Conservation (phyloP, 2,113 vertebrate genomes). For the Progne subis region DNA sequence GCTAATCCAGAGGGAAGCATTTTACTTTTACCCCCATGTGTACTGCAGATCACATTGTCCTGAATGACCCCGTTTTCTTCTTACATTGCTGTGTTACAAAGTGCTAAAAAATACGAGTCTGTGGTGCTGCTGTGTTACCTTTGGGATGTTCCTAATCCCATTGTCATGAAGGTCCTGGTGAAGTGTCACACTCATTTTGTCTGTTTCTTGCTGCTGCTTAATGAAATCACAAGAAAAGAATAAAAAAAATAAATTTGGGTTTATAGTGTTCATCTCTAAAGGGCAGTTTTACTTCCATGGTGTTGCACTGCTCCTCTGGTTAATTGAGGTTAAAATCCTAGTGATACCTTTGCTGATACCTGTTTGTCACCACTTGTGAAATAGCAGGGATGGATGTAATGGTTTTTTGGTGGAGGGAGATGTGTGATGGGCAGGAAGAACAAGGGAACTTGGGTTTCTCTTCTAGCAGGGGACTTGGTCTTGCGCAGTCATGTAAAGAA, state of each 20-base stretch:
- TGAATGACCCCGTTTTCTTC: background rate
- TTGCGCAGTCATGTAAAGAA: background rate
- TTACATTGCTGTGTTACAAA: background rate
- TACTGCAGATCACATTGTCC: background rate
- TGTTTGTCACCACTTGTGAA: background rate
- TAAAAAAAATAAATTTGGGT: background rate
- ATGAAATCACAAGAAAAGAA: background rate
- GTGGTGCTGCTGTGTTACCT: background rate
- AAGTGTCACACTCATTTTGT: fast-evolving
- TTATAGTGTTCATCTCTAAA: background rate
- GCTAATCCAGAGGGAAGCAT: background rate
- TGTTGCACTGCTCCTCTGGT: background rate
- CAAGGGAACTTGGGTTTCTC: background rate
- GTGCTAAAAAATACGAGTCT: background rate
- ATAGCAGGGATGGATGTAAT: background rate
- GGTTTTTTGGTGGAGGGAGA: background rate
- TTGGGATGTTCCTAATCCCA: background rate
- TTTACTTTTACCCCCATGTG: background rate
- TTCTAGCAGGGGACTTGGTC: background rate
- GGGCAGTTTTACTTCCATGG: background rate
- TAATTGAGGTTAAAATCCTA: background rate
- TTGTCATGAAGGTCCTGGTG: background rate
- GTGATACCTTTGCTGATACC: background rate
- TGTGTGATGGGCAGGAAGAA: background rate
- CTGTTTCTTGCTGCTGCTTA: background rate